Conservation (phyloP, 2,797 vertebrate species). For the Acanthiza pusilla region DNA sequence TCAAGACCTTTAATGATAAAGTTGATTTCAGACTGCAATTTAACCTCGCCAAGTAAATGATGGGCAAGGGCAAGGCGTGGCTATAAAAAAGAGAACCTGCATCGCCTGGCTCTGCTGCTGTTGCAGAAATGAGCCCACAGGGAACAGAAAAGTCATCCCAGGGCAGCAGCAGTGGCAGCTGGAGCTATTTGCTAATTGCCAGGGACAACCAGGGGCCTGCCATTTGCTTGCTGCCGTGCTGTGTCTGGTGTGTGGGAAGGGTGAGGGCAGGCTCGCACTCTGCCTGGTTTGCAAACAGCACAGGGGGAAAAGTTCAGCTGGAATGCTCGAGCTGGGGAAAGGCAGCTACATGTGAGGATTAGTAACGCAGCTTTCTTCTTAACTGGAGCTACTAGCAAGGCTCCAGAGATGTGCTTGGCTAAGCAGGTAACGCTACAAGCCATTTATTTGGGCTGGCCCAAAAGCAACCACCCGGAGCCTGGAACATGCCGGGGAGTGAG, state of each 20-base stretch:
- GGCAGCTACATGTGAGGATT: neutral
- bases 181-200: neutral
- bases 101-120: neutral
- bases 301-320: neutral
- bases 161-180: neutral
- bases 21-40: neutral
- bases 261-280: accelerated
- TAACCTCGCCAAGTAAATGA: neutral
- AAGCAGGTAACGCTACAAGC: neutral
- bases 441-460: neutral
- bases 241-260: neutral
- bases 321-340: neutral
- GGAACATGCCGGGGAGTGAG: accelerated
- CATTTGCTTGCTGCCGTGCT: neutral
- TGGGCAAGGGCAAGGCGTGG: neutral
- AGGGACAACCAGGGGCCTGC: neutral
- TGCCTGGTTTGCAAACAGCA: neutral
- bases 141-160: neutral
- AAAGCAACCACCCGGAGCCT: neutral
- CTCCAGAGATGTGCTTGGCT: neutral
- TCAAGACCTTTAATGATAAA: neutral
- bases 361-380: neutral
- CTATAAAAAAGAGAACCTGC: neutral
- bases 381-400: neutral
- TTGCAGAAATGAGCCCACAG: neutral